A percentile compares a stretch with the other conserved stretches of the same genome.
phyloP scores from a whole-genome alignment of 2,888 invertebrate genomes.

The Tachina lurida region DNA sequence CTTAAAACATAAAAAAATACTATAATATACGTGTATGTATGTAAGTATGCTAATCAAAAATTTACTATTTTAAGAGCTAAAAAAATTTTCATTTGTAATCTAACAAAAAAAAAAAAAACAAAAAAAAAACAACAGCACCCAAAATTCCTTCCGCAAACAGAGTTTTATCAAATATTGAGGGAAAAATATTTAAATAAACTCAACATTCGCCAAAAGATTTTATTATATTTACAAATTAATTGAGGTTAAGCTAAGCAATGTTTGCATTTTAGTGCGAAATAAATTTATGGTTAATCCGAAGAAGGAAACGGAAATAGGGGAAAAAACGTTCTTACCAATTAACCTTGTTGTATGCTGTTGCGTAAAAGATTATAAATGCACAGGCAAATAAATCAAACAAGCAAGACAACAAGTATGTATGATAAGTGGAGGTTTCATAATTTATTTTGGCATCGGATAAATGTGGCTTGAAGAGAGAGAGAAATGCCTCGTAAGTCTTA shows the following conservation, averaged over 20 bases:
- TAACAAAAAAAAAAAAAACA: background rate
- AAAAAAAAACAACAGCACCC: background rate
- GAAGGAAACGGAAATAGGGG: background rate
- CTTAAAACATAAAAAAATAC: background rate
- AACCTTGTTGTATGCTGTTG: background rate
- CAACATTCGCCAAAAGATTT: constrained; percentile 50
- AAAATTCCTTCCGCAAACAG: constrained; percentile 1
- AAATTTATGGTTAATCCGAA: constrained; percentile 2
- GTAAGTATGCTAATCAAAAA: constrained; percentile 49
- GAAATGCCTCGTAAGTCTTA: background rate
- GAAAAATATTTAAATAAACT: constrained; percentile 27
- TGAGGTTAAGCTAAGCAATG: constrained; percentile 56
- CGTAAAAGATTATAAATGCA: background rate
- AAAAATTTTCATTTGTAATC: constrained; percentile 8
- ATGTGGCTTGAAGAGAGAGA: background rate
- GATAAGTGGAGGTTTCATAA: background rate
- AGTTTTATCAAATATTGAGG: constrained; percentile 42
- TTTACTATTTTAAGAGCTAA: constrained; percentile 25
- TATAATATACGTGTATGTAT: background rate
- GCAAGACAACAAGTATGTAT: background rate
- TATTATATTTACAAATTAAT: constrained; percentile 67
- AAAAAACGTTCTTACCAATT: background rate
- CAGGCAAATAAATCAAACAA: constrained; percentile 11
- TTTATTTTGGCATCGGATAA: background rate
- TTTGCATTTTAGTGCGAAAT: background rate